Base-by-base conservation (phyloP, 2,113 vertebrate species). In the Phaethornis superciliosus region DNA sequence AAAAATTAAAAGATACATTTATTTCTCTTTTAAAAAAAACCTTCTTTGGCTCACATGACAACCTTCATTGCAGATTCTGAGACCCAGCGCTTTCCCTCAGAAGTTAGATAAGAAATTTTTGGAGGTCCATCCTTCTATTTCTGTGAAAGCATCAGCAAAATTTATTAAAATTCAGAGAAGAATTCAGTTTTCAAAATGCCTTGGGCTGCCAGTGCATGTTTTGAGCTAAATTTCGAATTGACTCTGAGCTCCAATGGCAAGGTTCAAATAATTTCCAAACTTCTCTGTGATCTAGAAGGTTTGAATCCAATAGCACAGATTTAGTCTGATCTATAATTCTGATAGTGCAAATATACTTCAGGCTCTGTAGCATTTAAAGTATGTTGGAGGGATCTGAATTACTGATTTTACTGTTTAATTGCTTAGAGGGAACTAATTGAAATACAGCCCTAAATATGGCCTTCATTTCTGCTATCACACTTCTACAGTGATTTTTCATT, bases 321-420 rank as follows among this genome's bases (percentile, higher is more conserved):
- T 72, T 91, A 28, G 58, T 28, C n/a, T 51, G 72, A 8, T 59
- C 42, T 80, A 1, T 79, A 76, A 54, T 58, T 87, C 70, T 91
- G 70, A 58, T 94, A 64, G 27, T 75, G 47, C 19, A 85, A 71
- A 86, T 89, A 42, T 80, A 59, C 65, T 90, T 92, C 55, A 65
- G 63, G 47, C 28, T 86, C 35, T 87, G 46, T 62, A 58, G 58
- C n/a, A 28, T 81, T 89, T 93, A 72, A 72, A 85, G 40, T 76
- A 84, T 58, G 12, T 56, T 87, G 40, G 47, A 58, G 54, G 10
- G 79, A 59, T 84, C 58, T 65, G 77, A 95, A 93, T 72, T 85
- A 79, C 65, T 79, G 65, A 80, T 88, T 94, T 91, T 91, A 58
- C 58, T 86, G 64, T 63, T n/a, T 85, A 92, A 89, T 89, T 62